Base-by-base conservation (phyloP, 2,113 vertebrate genomes). In the Forbesichthys agassizii region DNA sequence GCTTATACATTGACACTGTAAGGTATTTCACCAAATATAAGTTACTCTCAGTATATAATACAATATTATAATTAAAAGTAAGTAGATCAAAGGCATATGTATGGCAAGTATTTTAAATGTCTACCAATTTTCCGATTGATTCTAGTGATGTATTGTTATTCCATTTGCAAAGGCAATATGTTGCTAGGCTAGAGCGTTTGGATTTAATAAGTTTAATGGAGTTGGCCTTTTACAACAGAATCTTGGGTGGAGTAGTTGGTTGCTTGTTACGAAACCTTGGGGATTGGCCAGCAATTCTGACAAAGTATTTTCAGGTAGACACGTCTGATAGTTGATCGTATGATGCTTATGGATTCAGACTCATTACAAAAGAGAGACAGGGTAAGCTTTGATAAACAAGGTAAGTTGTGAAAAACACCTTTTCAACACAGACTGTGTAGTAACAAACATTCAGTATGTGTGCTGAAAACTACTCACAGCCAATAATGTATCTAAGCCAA, bases 221-320 rank as follows among this genome's bases (percentile, higher is more conserved):
- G 68, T 53, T 53, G 42, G 48, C 49, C 70, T 63, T 33, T 52
- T 58, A 66, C 60, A 58, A 54, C 13, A 59, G 52, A n/a, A 48
- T 3, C 46, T 33, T 63, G 69, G 77, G 74, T 66, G 75, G 59
- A 64, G 69, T 33, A 13, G 36, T 42, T 7, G 61, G 66, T 54
- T 73, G 72, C 56, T 64, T 14, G 74, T 64, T 78, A 65, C 59
- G 33, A 8, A 80, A 78, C 62, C 47, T 51, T 64, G 49, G 48
- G 48, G 49, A 55, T 66, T 33, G 52, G 64, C 47, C 57, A 78
- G 59, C 27, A 13, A 46, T 36, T 52, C 11, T 65, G 33, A 42
- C 11, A 47, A 58, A 42, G 64, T 13, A 53, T 65, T 20, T 48
- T 33, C n/a, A 60, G 65, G 33, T 61, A 48, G 62, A 61, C 46